A percentile compares a stretch with the other conserved stretches of the same genome.
These are phyloP conservation scores for Drosophila leontia DNA, from an alignment of 1,140 invertebrate genomes.

Conservation along the genomic window DNA sequence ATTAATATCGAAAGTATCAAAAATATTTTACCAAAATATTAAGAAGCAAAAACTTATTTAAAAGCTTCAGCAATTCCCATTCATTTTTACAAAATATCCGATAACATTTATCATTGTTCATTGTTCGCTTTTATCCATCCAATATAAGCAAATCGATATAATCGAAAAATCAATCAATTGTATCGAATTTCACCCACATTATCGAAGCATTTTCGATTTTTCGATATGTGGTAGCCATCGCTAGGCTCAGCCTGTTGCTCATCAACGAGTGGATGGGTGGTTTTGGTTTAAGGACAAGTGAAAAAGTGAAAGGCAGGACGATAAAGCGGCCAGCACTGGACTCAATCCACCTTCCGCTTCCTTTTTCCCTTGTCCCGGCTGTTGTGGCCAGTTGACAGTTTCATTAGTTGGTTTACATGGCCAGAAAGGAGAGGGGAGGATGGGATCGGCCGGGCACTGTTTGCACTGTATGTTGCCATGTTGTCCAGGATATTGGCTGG, in stretches of 20 bases:
- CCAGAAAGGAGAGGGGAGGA: conserved; percentile 13
- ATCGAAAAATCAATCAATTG: too few relatives aligned
- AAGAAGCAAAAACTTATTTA: not conserved
- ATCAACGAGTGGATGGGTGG: not conserved
- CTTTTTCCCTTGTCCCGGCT: conserved; percentile 26
- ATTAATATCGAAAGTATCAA: not conserved
- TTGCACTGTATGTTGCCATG: conserved; percentile 79
- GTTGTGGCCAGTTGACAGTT: conserved; percentile 79
- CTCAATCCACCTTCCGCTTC: conserved; percentile 30
- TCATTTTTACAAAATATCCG: not conserved
- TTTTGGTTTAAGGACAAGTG: conserved; percentile 9
- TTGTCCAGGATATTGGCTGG: conserved; percentile 79
- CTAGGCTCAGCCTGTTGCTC: conserved; percentile 51
- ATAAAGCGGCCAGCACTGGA: conserved; percentile 25
- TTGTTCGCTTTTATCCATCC: not conserved
- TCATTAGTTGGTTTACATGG: conserved; percentile 81
- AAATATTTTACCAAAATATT: not conserved
- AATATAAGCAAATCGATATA: not conserved
- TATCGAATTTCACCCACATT: not conserved
- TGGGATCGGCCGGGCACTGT: conserved; percentile 44
- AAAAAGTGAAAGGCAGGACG: conserved; percentile 32
- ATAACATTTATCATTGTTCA: not conserved
- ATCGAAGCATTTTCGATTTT: not conserved
- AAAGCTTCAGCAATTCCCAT: not conserved
- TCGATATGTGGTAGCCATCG: not conserved